Conservation (phyloP, 2,113 vertebrate genomes). For the Leucosticte australis region DNA sequence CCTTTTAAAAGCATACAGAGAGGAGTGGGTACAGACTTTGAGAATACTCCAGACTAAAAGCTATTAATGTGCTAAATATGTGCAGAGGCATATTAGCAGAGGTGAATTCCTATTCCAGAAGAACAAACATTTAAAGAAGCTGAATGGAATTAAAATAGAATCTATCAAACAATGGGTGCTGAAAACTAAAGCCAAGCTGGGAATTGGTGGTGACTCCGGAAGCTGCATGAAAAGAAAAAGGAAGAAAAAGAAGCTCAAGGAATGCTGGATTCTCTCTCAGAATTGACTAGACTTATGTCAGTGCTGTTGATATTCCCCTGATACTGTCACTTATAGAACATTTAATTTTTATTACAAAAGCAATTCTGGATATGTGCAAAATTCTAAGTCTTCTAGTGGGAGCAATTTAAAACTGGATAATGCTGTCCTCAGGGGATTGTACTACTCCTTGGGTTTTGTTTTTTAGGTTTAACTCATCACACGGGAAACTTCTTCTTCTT, state of each 20-base stretch:
- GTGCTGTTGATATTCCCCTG: constrained; percentile 45
- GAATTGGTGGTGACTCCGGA: constrained; percentile 2
- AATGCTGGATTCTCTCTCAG: neutral
- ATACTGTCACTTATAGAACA: constrained; percentile 53
- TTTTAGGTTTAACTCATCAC: constrained; percentile 56
- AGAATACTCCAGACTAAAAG: neutral
- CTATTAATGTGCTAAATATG: neutral
- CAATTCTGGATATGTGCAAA: constrained; percentile 51
- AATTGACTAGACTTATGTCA: constrained; percentile 27
- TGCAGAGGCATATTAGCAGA: neutral
- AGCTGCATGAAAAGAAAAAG: neutral
- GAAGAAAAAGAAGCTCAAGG: neutral
- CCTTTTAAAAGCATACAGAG: neutral
- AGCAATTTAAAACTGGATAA: constrained; percentile 67
- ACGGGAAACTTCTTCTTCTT: neutral
- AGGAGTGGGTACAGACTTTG: neutral
- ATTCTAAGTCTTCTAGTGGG: constrained; percentile 57
- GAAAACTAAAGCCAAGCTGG: neutral
- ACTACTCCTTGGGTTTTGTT: constrained; percentile 47
- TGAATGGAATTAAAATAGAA: neutral
- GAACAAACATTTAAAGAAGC: neutral
- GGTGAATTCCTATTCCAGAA: neutral
- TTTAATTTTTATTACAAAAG: constrained; percentile 69
- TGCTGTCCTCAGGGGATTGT: constrained; percentile 28
- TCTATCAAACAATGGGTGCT: neutral